Base-by-base conservation (phyloP, 2,888 invertebrate genomes). In the Elmis aenea region DNA sequence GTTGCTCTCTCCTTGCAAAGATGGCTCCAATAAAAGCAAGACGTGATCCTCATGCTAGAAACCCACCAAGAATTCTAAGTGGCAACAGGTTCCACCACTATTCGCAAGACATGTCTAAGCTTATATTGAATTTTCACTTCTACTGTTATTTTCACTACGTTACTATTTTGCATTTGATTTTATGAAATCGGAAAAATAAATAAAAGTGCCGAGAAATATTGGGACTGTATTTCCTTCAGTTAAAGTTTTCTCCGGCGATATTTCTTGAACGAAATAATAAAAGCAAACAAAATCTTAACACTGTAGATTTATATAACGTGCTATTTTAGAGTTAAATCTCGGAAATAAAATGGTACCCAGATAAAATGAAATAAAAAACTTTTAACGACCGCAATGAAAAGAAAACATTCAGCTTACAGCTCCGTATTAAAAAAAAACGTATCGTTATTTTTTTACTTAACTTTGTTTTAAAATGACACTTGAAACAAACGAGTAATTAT, bases 21-120 rank as follows among this genome's bases (percentile, higher is more conserved):
- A 62, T 59, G 63, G 59, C 61, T 57, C 59, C 58, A 64, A 64
- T 64, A 64, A 64, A 64, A 62, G 52, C 55, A 50, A 56, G 53
- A 64, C 62, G 64, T 62, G 64, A 62, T 53, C 57, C 55, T 52
- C 58, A 55, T 57, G 56, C 58, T 51, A 54, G 55, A 59, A 55
- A 55, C 57, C 50, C 50, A 48, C 45, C 55, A 39, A 38, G 61
- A 62, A 62, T 61, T 60, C 59, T 59, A 61, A 64, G 61, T 61
- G 57, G 62, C 62, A 64, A 64, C 64, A 62, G 62, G 64, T 64
- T 55, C 50, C 33, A 41, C 36, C 38, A 44, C 38, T 47, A 49
- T 46, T 50, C 46, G 30, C 40, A 41, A 38, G 45, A 46, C 35
- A 46, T 39, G 39, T 40, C 42, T 39, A 37, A 34, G 37, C 43